These are phyloP conservation scores for Smutsia gigantea DNA, from an alignment of 2,797 vertebrate species.

Conservation along the genomic window DNA sequence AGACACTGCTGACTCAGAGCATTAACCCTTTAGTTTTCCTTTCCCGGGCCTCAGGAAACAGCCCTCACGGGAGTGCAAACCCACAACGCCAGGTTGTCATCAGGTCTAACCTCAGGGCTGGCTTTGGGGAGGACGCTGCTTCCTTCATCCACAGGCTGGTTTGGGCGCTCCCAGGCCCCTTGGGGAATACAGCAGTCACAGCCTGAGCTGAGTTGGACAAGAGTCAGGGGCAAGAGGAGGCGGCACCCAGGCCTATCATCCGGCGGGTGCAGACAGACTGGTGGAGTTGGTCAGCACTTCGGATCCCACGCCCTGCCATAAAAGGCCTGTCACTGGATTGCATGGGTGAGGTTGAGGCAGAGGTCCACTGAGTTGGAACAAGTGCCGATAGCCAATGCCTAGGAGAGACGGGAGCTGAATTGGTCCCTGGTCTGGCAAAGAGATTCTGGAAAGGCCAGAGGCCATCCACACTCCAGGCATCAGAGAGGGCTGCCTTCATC, in stretches of 20 bases:
- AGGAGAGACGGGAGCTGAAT: background rate
- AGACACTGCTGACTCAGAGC: background rate
- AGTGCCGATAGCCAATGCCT: background rate
- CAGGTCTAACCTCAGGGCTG: background rate
- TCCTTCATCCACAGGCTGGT: background rate
- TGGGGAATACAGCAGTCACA: background rate
- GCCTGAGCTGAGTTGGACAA: background rate
- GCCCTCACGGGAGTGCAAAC: rapidly evolving
- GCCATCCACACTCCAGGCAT: no score
- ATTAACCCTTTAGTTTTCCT: background rate
- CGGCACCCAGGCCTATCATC: background rate
- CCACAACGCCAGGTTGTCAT: background rate
- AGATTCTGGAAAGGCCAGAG: background rate
- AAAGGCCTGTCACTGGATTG: background rate
- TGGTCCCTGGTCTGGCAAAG: background rate
- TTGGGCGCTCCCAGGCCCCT: background rate
- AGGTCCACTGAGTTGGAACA: background rate
- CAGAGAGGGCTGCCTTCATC: background rate
- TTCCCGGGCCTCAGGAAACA: background rate
- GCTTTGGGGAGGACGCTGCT: background rate
- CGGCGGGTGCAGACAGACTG: background rate
- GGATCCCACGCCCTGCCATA: background rate
- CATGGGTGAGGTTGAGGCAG: rapidly evolving
- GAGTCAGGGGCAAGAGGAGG: background rate
- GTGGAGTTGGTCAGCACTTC: rapidly evolving